These are phyloP conservation scores for Paradoxurus hermaphroditus DNA, from an alignment of 2,113 vertebrate species.

Conservation along the genomic window DNA sequence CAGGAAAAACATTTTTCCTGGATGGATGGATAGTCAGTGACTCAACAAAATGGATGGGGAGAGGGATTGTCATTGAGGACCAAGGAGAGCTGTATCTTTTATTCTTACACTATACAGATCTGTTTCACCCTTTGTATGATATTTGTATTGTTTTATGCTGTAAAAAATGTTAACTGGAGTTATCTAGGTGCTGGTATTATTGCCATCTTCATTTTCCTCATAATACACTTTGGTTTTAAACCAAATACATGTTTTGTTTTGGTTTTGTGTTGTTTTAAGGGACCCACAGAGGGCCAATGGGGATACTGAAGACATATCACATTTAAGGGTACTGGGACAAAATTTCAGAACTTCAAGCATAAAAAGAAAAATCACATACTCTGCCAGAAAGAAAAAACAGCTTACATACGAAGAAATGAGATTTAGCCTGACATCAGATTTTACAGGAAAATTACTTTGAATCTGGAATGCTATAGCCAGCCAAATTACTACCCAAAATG, in stretches of 20 bases:
- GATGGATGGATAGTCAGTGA: background rate
- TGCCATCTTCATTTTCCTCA: background rate
- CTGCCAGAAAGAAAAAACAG: background rate
- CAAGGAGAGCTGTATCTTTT: background rate
- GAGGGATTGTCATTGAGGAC: background rate
- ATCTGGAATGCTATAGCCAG: background rate
- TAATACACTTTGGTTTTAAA: background rate
- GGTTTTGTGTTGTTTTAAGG: background rate
- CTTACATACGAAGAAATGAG: background rate
- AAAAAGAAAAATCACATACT: background rate
- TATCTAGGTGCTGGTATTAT: background rate
- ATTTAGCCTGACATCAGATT: background rate
- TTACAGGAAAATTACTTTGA: slow-evolving; percentile 21
- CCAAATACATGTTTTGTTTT: background rate
- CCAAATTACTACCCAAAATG: background rate
- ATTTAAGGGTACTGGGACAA: background rate
- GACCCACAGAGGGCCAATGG: background rate
- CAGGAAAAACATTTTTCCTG: background rate
- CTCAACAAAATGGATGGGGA: background rate
- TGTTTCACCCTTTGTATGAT: background rate
- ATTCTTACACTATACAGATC: background rate
- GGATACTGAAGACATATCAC: background rate
- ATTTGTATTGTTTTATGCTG: background rate
- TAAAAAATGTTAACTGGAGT: background rate
- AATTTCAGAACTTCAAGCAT: background rate